Evolutionary conservation across 2,797 vertebrate species (phyloP).

Genomic region (Lepus townsendii): DNA sequence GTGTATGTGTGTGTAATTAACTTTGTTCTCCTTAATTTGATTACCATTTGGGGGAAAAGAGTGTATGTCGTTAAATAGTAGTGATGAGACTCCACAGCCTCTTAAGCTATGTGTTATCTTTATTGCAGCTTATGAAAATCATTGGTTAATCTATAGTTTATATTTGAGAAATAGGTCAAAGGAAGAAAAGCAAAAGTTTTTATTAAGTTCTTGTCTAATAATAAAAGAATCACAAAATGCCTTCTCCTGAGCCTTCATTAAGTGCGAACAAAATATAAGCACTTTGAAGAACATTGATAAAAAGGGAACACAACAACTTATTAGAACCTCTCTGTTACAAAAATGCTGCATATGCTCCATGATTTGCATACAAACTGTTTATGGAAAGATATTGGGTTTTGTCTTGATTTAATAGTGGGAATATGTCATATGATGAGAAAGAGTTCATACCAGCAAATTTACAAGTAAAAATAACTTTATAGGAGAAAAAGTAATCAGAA

Average conservation of each 20-base stretch:
- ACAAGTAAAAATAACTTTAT: constrained; percentile 33
- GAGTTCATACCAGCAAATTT: constrained; percentile 3
- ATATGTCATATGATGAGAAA: constrained; percentile 33
- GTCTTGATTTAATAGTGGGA: constrained; percentile 51
- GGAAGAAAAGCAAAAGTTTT: not conserved
- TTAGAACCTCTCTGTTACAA: constrained; percentile 8
- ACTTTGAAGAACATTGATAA: not conserved
- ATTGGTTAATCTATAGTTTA: constrained; percentile 2
- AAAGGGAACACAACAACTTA: not conserved
- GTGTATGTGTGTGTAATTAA: not conserved
- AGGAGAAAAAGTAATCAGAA: constrained; percentile 63
- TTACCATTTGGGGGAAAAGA: not conserved
- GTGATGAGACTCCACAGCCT: not conserved
- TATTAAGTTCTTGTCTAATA: not conserved
- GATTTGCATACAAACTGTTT: constrained; percentile 43
- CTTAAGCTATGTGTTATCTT: not conserved
- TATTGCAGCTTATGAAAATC: not conserved
- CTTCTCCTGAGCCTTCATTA: not conserved
- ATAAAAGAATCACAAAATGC: not conserved
- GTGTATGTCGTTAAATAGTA: constrained; percentile 40
- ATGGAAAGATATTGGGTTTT: constrained; percentile 38
- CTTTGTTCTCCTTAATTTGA: constrained; percentile 50
- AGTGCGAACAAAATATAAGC: not conserved
- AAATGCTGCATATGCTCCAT: constrained; percentile 30
- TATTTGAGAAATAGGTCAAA: constrained; percentile 3